These are phyloP conservation scores for Campopleginae sp. DNA, from an alignment of 2,888 invertebrate species.

Conservation along the genomic window DNA sequence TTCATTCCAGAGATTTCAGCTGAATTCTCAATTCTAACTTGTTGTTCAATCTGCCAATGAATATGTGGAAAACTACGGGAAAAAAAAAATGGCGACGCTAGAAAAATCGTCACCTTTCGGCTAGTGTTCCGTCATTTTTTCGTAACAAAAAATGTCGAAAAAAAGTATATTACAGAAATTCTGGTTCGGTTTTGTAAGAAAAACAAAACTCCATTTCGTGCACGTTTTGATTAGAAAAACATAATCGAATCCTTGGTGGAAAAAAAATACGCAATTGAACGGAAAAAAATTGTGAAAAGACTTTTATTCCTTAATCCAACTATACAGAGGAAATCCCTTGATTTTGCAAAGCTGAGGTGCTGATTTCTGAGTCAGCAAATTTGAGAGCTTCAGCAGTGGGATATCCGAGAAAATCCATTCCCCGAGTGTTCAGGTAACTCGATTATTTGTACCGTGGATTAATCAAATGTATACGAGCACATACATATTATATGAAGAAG, in stretches of 20 bases:
- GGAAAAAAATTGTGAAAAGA: neutral
- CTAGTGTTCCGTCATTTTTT: no score
- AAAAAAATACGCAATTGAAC: no score
- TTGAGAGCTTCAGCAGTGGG: neutral
- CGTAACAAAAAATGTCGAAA: no score
- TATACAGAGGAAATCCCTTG: neutral
- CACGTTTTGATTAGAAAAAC: no score
- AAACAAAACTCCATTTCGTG: no score
- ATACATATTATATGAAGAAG: conserved; percentile 4
- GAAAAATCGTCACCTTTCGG: neutral
- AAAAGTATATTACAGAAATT: no score
- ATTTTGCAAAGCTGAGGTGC: neutral
- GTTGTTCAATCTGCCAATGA: neutral
- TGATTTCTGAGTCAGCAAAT: neutral
- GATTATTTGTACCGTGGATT: conserved; percentile 28
- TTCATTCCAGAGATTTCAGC: neutral
- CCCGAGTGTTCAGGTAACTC: conserved; percentile 36
- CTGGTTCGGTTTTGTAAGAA: no score
- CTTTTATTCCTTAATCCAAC: neutral
- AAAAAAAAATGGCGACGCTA: no score
- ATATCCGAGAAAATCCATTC: conserved; percentile 3
- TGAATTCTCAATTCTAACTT: neutral
- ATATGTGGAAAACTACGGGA: neutral
- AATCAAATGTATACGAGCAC: conserved; percentile 42
- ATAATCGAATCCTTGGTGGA: no score